Evolutionary conservation across 2,888 invertebrate species (phyloP), one percentile per base, ranked within the genome.

Genomic region (Morpho deidamia): DNA sequence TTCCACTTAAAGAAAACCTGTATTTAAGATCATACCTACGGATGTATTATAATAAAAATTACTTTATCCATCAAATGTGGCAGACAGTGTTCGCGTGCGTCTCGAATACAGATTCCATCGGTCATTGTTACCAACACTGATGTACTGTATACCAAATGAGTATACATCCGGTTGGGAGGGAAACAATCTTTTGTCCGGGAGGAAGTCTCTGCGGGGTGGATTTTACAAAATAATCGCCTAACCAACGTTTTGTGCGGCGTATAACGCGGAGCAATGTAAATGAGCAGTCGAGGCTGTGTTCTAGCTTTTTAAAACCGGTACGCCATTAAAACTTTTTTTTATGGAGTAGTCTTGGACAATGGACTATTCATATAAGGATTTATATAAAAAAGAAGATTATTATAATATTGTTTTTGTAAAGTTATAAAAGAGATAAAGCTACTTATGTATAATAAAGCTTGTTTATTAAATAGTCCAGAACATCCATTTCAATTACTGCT

Each of bases 111-210:
- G 74, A 80, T 74, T 69, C 61, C 62, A 65, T 61, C 63, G 67
- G 65, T 65, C 74, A 81, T 81, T 81, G 81, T 81, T 76, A 72
- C 71, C 68, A 66, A 54, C 66, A 64, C 66, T 59, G 64, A 53
- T 58, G 56, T 58, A 56, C 52, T 74, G 77, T 76, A 73, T 78
- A 78, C 69, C 70, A 74, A 78, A 72, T 69, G 63, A 70, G 68
- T 69, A 63, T 63, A 64, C 69, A 68, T 72, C 74, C 70, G 66
- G 69, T 67, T 52, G 48, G 58, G 55, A 68, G 68, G 70, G 70
- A 74, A 76, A 80, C 76, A 76, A 67, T 71, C 74, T 72, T 78
- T 81, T 74, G 80, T 81, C 68, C 59, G 45, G 53, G 62, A 72
- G 72, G 70, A 75, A 74, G 72, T 74, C 68, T 49, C 49, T 54